Evolutionary conservation across 2,888 invertebrate genomes (phyloP), one percentile per base, ranked within the genome.

Genomic region (Lasioglossum pauxillum): DNA sequence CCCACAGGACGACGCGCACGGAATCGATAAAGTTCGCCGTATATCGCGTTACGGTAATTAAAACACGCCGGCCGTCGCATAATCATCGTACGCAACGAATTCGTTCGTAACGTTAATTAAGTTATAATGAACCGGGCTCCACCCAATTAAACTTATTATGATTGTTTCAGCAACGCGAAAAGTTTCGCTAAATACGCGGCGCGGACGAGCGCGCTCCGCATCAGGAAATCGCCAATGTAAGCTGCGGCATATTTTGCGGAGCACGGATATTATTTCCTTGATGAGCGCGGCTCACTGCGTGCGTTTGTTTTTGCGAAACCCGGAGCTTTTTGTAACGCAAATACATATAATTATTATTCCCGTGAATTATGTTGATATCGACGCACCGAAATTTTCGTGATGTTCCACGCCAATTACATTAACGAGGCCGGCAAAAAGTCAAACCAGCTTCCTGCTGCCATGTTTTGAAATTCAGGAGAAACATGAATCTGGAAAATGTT

Each of bases 21-120:
- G 44, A 75, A 85, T 85, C 84, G 31, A 85, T 85, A 85, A 79
- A 72, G 64, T 53, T 75, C 72, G 41, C 49, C 75, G 46, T 72
- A 8, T 64, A 85, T 79, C 75, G 76, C 23, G 75, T 76, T 73
- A 72, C 72, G 46, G 60, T 86, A 82, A 86, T 86, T 84, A 86
- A 86, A 82, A 84, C 85, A 49, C 31, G 67, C 75, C 57, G 46
- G 19, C 35, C 64, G 35, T n/a, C 31, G n/a, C 46, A 23, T 69
- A 60, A 71, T 83, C 41, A 79, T 85, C 72, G 64, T 60, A 35
- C 23, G 64, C 41, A 64, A 76, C n/a, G 64, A 76, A 75, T 75
- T 75, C 60, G 60, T 16, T 16, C 46, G 46, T 16, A 46, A 46
- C 67, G 16, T 19, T 73, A 76, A 85, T 85, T 78, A 78, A 72